phyloP scores from a whole-genome alignment of 2,113 vertebrate species.

The Lophius piscatorius region DNA sequence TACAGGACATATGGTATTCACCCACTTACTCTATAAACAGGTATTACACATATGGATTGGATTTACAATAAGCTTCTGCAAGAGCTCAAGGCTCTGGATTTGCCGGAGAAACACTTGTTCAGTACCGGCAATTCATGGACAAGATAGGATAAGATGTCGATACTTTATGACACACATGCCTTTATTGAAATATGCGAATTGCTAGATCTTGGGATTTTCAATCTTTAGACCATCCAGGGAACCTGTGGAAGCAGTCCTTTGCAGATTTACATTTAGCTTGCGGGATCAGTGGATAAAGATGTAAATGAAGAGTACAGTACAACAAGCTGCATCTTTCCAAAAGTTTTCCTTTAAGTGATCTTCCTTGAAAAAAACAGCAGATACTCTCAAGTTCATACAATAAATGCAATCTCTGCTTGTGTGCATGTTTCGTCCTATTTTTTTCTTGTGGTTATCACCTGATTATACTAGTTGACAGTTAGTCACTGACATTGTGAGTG shows the following conservation, averaged over 20 bases:
- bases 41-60: constrained; percentile 57
- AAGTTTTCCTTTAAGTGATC: too few relatives aligned
- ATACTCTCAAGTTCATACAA: too few relatives aligned
- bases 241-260: neutral
- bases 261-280: constrained; percentile 12
- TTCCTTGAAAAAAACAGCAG: too few relatives aligned
- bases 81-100: constrained; percentile 30
- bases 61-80: constrained; percentile 56
- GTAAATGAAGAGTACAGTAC: neutral
- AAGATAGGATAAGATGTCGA: neutral
- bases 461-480: too few relatives aligned
- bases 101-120: constrained; percentile 15
- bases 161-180: neutral
- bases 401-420: too few relatives aligned
- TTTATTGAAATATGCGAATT: constrained; percentile 7
- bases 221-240: neutral
- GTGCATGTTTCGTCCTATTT: too few relatives aligned
- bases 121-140: constrained; percentile 7
- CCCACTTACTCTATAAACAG: constrained; percentile 48
- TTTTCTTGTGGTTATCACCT: too few relatives aligned
- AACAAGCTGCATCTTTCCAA: neutral
- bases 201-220: neutral
- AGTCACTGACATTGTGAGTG: too few relatives aligned
- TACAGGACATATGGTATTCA: constrained; percentile 57
- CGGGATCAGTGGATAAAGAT: neutral